Base-by-base conservation (phyloP, 2,888 invertebrate genomes). In the Carcina quercana region DNA sequence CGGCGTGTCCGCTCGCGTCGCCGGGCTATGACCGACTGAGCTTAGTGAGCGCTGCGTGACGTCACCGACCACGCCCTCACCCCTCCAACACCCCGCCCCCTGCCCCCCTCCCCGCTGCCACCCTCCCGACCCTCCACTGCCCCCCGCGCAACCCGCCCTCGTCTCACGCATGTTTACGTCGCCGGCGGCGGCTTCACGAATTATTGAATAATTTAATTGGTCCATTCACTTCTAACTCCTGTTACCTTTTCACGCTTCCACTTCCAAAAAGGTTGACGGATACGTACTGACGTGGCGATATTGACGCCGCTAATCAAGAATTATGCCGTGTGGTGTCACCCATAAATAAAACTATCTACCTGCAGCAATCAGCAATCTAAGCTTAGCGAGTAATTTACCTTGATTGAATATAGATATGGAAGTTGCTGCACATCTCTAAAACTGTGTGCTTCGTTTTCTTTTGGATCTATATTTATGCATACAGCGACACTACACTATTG, bases 121-220 rank as follows among this genome's bases (percentile, higher is more conserved):
- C 32, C 30, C 34, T 25, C 36, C 37, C 45, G 48, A 50, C 50
- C 28, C 15, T 13, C 14, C 30, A 34, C 21, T 7, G 26, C 32
- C 30, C 34, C 25, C 36, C 37, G 17, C 24, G 40, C 52, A 45
- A 44, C 45, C 48, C 50, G 48, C 57, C 48, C 58, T 54, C 61
- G 61, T 70, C 73, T 66, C 76, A 78, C 79, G 80, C 78, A 69
- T 80, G 82, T 83, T 83, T 83, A 83, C 82, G 78, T 78, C 78
- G 78, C 67, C 72, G 71, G 52, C 73, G 71, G 66, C 73, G 70
- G 68, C 69, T 69, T 62, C 66, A 69, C 73, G 76, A 76, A 79
- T 80, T 80, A 79, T 75, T 83, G 68, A 80, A 83, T 79, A 78
- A 83, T 83, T 80, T 78, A 82, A 80, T 82, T 80, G 75, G 75